Evolutionary conservation across 1,140 invertebrate genomes (phyloP).

Genomic region (Drosophila nannoptera): DNA sequence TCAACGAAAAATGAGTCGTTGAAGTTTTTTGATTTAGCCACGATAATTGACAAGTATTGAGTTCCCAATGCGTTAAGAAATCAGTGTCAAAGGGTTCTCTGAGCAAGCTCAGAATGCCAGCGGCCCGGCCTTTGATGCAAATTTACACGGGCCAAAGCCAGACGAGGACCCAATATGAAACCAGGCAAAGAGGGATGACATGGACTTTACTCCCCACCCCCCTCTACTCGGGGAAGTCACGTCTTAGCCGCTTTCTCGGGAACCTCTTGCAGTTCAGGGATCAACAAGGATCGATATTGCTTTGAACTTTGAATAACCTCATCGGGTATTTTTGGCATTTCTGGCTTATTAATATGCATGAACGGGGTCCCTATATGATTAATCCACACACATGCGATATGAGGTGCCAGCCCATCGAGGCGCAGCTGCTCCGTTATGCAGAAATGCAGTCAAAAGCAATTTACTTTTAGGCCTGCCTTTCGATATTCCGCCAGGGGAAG

Average conservation of each 20-base stretch:
- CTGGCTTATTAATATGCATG: conserved; percentile 8
- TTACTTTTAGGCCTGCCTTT: conserved; percentile 36
- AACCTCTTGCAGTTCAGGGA: neutral
- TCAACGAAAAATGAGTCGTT: conserved; percentile 24
- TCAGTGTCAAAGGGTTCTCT: conserved; percentile 10
- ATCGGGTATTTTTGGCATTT: neutral
- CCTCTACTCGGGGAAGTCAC: no score
- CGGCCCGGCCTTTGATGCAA: neutral
- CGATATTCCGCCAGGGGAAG: conserved; percentile 19
- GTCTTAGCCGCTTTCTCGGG: no score
- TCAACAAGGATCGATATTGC: neutral
- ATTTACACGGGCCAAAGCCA: neutral
- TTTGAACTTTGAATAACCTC: neutral
- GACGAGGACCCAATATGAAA: neutral
- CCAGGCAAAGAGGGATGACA: no score
- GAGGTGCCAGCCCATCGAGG: neutral
- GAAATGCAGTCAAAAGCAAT: conserved; percentile 33
- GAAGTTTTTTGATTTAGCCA: conserved; percentile 27
- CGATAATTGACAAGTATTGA: conserved; percentile 43
- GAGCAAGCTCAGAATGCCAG: neutral
- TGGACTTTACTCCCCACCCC: no score
- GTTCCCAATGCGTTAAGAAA: conserved; percentile 28
- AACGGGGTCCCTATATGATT: conserved; percentile 7
- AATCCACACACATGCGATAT: conserved; percentile 17
- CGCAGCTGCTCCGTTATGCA: conserved; percentile 6